These are phyloP conservation scores for Dexiosoma caninum DNA, from an alignment of 2,888 invertebrate genomes.

Conservation along the genomic window DNA sequence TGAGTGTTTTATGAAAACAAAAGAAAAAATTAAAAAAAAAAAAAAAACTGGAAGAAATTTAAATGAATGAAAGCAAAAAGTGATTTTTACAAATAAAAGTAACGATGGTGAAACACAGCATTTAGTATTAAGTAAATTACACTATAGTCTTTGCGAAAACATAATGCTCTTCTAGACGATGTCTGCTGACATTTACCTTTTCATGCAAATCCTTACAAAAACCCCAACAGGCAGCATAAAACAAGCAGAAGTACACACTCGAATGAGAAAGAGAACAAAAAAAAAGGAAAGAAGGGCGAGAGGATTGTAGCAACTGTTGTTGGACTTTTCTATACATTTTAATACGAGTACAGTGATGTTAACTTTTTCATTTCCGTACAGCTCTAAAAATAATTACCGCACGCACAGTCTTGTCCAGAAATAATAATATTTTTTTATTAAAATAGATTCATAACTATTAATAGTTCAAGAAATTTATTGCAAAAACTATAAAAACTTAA, in stretches of 20 bases:
- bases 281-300: not conserved
- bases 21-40: too few species aligned
- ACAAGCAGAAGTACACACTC: not conserved
- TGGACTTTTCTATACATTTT: not conserved
- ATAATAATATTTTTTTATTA: too few species aligned
- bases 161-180: conserved; percentile 12
- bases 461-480: too few species aligned
- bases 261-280: not conserved
- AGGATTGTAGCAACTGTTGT: not conserved
- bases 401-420: too few species aligned
- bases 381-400: too few species aligned
- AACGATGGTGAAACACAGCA: not conserved
- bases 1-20: not conserved
- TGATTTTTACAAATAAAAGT: not conserved
- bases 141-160: conserved; percentile 9
- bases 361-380: too few species aligned
- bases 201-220: conserved; percentile 20
- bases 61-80: conserved; percentile 9
- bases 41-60: conserved; percentile 15
- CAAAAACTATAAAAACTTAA: too few species aligned
- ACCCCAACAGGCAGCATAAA: not conserved
- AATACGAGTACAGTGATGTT: too few species aligned
- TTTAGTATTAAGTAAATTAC: conserved; percentile 21
- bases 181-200: conserved; percentile 47
- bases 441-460: too few species aligned